Base-by-base conservation (phyloP, 2,797 vertebrate species). In the Propithecus deckenii region DNA sequence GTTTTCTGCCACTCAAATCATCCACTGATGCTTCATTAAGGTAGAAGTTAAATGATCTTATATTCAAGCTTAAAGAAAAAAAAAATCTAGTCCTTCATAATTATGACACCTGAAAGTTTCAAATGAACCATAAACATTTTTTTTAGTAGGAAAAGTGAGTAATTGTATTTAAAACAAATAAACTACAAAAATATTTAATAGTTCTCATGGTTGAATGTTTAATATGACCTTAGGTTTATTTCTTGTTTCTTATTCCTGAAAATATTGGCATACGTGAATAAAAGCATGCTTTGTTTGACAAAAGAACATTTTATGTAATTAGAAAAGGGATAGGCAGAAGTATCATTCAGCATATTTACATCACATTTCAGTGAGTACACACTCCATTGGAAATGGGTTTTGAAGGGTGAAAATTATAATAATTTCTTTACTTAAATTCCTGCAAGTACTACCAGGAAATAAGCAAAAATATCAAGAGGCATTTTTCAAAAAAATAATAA, bases 211-310 rank as follows among this genome's bases (percentile, higher is more conserved):
- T 96, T 94, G 85, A 92, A 81, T 95, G 84, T 95, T 98, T 96
- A 96, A 97, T 96, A 97, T 94, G 85, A 98, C 91, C 96, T 97
- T 98, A 95, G 98, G 95, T 97, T 95, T 20, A 94, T 89, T 94
- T 96, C 96, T 55, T 98, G 18, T 86, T 92, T 78, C 4, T 65
- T 86, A 14, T 74, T 63, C 28, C 10, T 80, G n/a, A 71, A 98
- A 97, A 97, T 25, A 7, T 69, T 89, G 90, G 74, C 93, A 97
- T 57, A 96, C 78, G 72, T 98, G 76, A 98, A 95, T 52, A 61
- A 0, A 0, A 0, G 9, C 75, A 23, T 92, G 43, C 65, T 94
- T 92, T 89, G 71, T 96, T 97, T 80, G 52, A 86, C 86, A 81
- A 95, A 98, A 17, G 75, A 55, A 25, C 87, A 74, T 83, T 75